A percentile compares a stretch with the other conserved stretches of the same genome.
Conservation (phyloP, 1,140 invertebrate genomes). For the Zaprionus africanus region DNA sequence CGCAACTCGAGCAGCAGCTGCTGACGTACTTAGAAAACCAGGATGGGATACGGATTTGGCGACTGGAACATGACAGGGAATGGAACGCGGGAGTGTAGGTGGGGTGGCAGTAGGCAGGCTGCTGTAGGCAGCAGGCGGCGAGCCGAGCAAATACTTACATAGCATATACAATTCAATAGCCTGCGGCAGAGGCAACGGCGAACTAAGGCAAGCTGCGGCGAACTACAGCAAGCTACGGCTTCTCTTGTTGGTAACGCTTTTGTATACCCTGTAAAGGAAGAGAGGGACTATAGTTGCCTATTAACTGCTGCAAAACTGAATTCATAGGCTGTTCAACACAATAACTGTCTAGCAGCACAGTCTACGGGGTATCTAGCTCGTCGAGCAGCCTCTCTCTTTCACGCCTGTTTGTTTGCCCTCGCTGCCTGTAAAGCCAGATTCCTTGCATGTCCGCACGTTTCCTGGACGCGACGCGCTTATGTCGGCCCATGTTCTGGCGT, state of each 20-base stretch:
- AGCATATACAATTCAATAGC: slow-evolving; percentile 72
- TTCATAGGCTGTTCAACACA: too few relatives aligned
- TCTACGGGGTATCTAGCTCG: not conserved
- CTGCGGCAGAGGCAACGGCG: slow-evolving; percentile 42
- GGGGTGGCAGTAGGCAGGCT: not conserved
- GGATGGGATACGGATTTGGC: slow-evolving; percentile 5
- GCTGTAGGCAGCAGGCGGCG: not conserved
- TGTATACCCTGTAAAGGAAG: not conserved
- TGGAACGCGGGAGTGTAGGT: not conserved
- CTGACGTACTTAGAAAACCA: slow-evolving; percentile 34
- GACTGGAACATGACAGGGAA: not conserved
- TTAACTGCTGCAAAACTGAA: too few relatives aligned
- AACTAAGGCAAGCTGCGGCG: too few relatives aligned
- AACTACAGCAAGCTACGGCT: not conserved
- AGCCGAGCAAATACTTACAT: slow-evolving; percentile 43
- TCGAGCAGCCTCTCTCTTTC: not conserved
- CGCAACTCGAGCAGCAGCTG: slow-evolving; percentile 28
- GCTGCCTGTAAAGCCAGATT: slow-evolving; percentile 54
- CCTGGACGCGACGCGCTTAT: slow-evolving; percentile 61
- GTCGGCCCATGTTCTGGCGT: slow-evolving; percentile 44
- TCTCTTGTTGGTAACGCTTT: not conserved
- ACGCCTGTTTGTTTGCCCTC: not conserved
- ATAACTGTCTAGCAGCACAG: too few relatives aligned
- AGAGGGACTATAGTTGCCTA: not conserved
- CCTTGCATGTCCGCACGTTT: slow-evolving; percentile 76